Conservation (phyloP, 2,888 invertebrate genomes). For the Xestia c-nigrum region DNA sequence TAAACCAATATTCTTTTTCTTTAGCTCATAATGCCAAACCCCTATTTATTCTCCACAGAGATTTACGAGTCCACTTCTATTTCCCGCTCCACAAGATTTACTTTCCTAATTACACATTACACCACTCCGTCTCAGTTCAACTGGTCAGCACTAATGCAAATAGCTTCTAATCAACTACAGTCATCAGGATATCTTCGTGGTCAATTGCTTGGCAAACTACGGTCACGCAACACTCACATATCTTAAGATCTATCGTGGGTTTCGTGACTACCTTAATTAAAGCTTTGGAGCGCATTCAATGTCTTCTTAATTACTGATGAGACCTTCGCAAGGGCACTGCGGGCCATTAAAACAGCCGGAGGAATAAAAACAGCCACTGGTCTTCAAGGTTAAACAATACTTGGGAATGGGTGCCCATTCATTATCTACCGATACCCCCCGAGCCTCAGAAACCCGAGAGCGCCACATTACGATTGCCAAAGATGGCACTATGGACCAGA, state of each 20-base stretch:
- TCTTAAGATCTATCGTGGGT: constrained; percentile 70
- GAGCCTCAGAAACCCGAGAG: not conserved
- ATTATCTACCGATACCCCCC: too few relatives aligned
- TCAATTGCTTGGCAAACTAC: constrained; percentile 68
- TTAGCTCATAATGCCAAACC: not conserved
- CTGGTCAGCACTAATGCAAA: constrained; percentile 63
- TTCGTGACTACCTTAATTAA: constrained; percentile 76
- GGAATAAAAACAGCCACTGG: not conserved
- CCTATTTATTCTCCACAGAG: not conserved
- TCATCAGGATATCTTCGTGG: constrained; percentile 63
- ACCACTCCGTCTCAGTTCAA: constrained; percentile 44
- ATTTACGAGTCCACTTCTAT: constrained; percentile 2
- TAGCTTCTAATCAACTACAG: constrained; percentile 59
- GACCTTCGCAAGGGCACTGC: constrained; percentile 44
- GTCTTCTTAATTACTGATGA: constrained; percentile 66
- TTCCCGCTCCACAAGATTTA: constrained; percentile 23
- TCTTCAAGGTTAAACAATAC: not conserved
- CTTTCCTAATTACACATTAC: constrained; percentile 42
- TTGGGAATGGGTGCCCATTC: not conserved
- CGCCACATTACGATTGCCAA: not conserved
- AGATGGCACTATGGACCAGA: too few relatives aligned
- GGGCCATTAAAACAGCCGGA: not conserved
- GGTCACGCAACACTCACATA: constrained; percentile 70
- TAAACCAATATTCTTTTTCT: not conserved
- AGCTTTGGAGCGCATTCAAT: constrained; percentile 68